These are phyloP conservation scores for Eilema griseolum DNA, from an alignment of 2,888 invertebrate genomes.

Conservation along the genomic window DNA sequence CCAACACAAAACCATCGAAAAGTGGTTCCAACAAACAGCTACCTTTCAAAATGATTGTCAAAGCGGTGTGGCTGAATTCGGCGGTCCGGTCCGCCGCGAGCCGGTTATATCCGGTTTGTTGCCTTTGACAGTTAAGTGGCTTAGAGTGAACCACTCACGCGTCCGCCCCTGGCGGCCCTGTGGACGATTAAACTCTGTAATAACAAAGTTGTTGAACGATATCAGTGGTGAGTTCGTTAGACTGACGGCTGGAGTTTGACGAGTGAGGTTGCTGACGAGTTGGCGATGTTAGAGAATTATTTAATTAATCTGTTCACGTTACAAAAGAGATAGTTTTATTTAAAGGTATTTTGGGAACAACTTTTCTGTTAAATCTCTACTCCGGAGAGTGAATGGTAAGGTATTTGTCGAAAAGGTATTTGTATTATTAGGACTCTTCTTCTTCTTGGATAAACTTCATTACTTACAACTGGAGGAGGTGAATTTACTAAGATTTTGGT, in stretches of 20 bases:
- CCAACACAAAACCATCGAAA: not conserved
- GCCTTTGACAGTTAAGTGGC: slow-evolving; percentile 38
- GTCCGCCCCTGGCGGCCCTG: slow-evolving; percentile 5
- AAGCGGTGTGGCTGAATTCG: slow-evolving; percentile 36
- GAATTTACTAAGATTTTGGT: too few species aligned
- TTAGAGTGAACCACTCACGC: slow-evolving; percentile 33
- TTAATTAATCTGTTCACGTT: not conserved
- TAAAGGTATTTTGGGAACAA: not conserved
- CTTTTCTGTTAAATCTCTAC: too few species aligned
- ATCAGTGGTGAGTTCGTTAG: slow-evolving; percentile 4
- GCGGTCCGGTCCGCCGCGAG: slow-evolving; percentile 12
- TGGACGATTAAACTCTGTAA: slow-evolving; percentile 28
- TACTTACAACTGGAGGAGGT: too few species aligned
- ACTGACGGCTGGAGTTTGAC: not conserved
- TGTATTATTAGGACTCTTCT: too few species aligned
- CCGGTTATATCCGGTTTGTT: slow-evolving; percentile 35
- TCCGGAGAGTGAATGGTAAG: too few species aligned
- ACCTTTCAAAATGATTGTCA: slow-evolving; percentile 35
- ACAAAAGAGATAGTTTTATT: not conserved
- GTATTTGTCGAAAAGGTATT: too few species aligned
- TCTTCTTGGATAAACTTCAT: too few species aligned
- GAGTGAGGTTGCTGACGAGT: not conserved
- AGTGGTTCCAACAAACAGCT: not conserved
- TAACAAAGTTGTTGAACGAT: slow-evolving; percentile 18
- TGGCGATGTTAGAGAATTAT: not conserved